Evolutionary conservation across 2,797 vertebrate genomes (phyloP).

Genomic region (Gouania willdenowi): DNA sequence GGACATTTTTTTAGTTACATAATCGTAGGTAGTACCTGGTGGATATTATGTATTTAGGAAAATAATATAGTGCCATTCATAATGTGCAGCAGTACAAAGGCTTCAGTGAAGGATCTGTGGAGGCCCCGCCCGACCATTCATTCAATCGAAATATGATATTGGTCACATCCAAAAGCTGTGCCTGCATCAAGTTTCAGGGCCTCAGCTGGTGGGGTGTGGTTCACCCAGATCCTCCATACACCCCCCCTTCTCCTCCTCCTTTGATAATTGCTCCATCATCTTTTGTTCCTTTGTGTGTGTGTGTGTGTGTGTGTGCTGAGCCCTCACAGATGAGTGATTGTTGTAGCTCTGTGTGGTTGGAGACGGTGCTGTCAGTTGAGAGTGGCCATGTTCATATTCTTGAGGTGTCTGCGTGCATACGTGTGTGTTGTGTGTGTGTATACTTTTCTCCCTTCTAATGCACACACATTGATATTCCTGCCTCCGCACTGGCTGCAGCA

Average conservation of each 20-base stretch:
- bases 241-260: constrained; percentile 2
- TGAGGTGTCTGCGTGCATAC: constrained; percentile 35
- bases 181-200: constrained; percentile 21
- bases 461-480: constrained; percentile 45
- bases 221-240: not conserved
- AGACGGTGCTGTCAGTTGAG: constrained; percentile 25
- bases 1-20: too few relatives aligned
- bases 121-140: too few relatives aligned
- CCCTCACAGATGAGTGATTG: too few relatives aligned
- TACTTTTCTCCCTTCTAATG: constrained; percentile 30
- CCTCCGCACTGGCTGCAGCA: constrained; percentile 75
- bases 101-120: too few relatives aligned
- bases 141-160: too few relatives aligned
- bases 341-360: not conserved
- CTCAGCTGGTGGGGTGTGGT: constrained; percentile 55
- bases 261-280: constrained; percentile 10
- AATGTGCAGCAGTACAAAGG: too few relatives aligned
- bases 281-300: constrained; percentile 38
- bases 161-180: too few relatives aligned
- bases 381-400: constrained; percentile 66
- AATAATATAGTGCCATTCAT: too few relatives aligned
- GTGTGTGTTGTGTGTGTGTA: constrained; percentile 12
- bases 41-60: too few relatives aligned
- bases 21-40: too few relatives aligned
- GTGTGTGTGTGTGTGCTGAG: not conserved